Conservation (phyloP, 2,888 invertebrate species). For the Kuschelorhynchus macadamiae region DNA sequence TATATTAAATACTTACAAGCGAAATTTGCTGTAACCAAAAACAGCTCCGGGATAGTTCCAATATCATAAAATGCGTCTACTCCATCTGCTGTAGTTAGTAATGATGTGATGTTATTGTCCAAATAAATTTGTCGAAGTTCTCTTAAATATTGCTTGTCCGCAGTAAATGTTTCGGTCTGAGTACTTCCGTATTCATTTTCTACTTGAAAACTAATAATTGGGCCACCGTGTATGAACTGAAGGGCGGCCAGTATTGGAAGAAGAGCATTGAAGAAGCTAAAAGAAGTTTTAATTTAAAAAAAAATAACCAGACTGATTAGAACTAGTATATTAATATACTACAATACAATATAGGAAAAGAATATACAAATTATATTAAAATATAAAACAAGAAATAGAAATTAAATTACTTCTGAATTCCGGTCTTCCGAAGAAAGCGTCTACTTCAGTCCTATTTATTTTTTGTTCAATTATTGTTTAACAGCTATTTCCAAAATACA, state of each 20-base stretch:
- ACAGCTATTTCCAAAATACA: too few relatives aligned
- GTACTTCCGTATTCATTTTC: conserved; percentile 95
- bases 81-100: conserved; percentile 72
- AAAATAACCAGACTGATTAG: too few relatives aligned
- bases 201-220: conserved; percentile 88
- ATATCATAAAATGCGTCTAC: conserved; percentile 52
- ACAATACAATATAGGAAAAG: too few relatives aligned
- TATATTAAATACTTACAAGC: conserved; percentile 58
- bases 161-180: conserved; percentile 58
- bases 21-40: conserved; percentile 72
- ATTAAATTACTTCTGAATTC: too few relatives aligned
- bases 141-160: conserved; percentile 66
- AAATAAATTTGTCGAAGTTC: conserved; percentile 65
- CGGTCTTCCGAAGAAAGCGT: too few relatives aligned
- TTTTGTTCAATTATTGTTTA: too few relatives aligned
- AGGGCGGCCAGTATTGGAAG: conserved; percentile 69
- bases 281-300: too few relatives aligned
- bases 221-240: conserved; percentile 82
- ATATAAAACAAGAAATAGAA: too few relatives aligned
- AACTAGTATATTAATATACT: too few relatives aligned
- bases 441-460: too few relatives aligned
- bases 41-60: conserved; percentile 55
- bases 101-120: conserved; percentile 65
- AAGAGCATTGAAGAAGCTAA: conserved; percentile 50
- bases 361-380: too few relatives aligned